Evolutionary conservation across 2,888 invertebrate species (phyloP).

Genomic region (Operophtera brumata): DNA sequence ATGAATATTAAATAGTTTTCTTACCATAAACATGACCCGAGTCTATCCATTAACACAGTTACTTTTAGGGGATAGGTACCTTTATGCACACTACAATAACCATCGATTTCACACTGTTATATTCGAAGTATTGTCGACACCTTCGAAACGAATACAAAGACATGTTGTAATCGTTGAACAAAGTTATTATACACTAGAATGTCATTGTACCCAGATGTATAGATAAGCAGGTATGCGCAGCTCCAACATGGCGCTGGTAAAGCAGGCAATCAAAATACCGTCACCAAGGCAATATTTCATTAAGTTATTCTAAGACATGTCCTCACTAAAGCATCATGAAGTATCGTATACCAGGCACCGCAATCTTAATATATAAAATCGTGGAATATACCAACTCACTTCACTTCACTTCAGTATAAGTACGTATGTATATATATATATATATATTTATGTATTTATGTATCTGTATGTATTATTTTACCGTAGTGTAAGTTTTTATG

Average conservation of each 20-base stretch:
- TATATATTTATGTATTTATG: no score
- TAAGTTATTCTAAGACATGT: slow-evolving; percentile 57
- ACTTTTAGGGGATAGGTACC: not conserved
- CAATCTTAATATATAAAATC: slow-evolving; percentile 19
- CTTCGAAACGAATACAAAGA: slow-evolving; percentile 20
- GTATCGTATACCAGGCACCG: not conserved
- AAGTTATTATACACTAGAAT: slow-evolving; percentile 26
- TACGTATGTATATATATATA: no score
- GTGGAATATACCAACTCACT: slow-evolving; percentile 9
- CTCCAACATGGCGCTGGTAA: slow-evolving; percentile 23
- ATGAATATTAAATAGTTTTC: slow-evolving; percentile 25
- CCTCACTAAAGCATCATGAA: slow-evolving; percentile 32
- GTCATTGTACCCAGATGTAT: slow-evolving; percentile 22
- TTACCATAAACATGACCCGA: slow-evolving; percentile 18
- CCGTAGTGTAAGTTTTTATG: no score
- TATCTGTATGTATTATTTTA: no score
- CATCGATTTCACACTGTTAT: not conserved
- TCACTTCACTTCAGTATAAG: no score
- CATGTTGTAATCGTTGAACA: slow-evolving; percentile 20
- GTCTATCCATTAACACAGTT: not conserved
- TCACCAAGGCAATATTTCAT: slow-evolving; percentile 59
- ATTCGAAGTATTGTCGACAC: slow-evolving; percentile 4
- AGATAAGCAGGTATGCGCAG: slow-evolving; percentile 10
- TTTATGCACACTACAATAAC: not conserved
- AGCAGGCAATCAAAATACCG: slow-evolving; percentile 36